Conservation (phyloP, 2,113 vertebrate genomes). For the Anguilla japonica region DNA sequence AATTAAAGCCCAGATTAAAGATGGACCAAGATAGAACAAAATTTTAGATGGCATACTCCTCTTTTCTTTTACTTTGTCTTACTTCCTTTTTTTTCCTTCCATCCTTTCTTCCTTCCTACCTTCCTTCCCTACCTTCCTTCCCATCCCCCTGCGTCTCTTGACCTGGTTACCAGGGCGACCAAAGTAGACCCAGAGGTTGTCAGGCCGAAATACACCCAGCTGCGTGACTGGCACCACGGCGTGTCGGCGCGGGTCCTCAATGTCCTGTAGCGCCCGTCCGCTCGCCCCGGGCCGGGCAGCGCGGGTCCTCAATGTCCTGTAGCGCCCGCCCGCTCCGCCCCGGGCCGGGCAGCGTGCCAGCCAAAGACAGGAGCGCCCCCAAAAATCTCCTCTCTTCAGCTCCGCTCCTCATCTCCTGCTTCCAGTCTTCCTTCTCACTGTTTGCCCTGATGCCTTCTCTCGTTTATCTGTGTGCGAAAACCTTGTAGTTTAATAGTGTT, state of each 20-base stretch:
- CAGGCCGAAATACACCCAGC: slow-evolving; percentile 91
- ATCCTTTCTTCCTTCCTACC: neutral
- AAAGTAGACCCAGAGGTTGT: slow-evolving; percentile 87
- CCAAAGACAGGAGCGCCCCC: too few species aligned
- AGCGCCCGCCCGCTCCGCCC: slow-evolving; percentile 38
- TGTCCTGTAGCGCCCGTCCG: slow-evolving; percentile 71
- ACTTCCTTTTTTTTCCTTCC: neutral
- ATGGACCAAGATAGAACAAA: too few species aligned
- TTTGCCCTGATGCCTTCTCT: too few species aligned
- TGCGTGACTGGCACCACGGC: slow-evolving; percentile 95
- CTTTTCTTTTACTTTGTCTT: too few species aligned
- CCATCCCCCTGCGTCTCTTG: slow-evolving; percentile 53
- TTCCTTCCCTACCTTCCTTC: neutral
- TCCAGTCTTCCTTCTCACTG: neutral
- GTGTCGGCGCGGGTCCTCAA: slow-evolving; percentile 92
- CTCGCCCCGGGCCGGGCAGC: neutral
- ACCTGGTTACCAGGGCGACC: slow-evolving; percentile 67
- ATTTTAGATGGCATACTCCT: too few species aligned
- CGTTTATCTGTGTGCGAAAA: too few species aligned
- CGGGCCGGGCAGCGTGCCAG: neutral
- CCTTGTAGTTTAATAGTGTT: too few species aligned
- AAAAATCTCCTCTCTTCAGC: neutral
- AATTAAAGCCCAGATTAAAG: too few species aligned
- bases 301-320: too few species aligned
- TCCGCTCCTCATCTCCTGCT: neutral